phyloP scores from a whole-genome alignment of 2,113 vertebrate species.

The Ptilorrhoa leucosticta region DNA sequence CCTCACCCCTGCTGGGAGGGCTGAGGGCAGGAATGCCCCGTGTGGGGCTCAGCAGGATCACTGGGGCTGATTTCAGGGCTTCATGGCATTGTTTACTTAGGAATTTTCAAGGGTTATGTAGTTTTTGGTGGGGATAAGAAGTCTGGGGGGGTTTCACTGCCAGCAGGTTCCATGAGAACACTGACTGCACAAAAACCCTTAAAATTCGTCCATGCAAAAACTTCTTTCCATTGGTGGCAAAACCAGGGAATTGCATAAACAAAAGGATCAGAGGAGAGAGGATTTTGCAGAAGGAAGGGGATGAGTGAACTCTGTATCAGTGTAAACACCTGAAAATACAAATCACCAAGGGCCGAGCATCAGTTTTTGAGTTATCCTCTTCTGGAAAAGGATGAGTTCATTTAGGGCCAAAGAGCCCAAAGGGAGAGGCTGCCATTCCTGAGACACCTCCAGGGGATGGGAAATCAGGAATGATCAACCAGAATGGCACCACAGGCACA shows the following conservation, averaged over 20 bases:
- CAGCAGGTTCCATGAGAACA: neutral
- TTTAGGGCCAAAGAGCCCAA: neutral
- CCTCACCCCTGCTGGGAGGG: neutral
- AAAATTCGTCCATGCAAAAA: neutral
- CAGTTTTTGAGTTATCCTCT: neutral
- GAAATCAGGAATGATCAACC: neutral
- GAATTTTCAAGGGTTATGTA: fast-evolving
- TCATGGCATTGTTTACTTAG: fast-evolving
- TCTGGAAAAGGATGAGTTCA: neutral
- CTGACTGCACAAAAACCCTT: neutral
- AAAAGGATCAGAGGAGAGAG: neutral
- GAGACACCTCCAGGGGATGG: neutral
- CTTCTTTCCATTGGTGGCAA: neutral
- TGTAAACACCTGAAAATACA: neutral
- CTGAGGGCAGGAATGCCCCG: neutral
- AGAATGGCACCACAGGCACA: neutral
- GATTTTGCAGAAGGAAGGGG: neutral
- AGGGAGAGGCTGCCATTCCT: neutral
- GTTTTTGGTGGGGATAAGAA: neutral
- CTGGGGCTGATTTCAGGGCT: neutral
- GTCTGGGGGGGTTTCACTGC: neutral
- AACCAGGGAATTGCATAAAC: neutral
- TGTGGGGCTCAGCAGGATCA: fast-evolving
- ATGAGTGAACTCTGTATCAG: neutral
- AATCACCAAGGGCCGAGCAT: neutral